Base-by-base conservation (phyloP, 30 jellyfish, hydroid and myxozoan species). In the Phacellophora camtschatica region DNA sequence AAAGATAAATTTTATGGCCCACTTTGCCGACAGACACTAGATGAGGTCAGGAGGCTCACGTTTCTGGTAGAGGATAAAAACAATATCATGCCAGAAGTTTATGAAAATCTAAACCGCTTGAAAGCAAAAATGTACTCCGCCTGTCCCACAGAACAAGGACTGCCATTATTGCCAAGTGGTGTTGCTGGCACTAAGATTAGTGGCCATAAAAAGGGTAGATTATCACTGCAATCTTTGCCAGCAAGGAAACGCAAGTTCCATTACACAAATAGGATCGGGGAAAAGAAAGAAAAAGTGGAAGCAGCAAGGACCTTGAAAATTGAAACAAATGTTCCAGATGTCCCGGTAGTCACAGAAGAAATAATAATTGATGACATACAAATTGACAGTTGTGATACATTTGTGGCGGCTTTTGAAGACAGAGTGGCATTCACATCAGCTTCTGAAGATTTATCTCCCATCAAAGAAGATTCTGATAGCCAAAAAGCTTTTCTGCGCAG, bases 11-110 rank as follows among this genome's bases (percentile, higher is more conserved):
- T 28, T 19, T 29, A 59, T 59, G 74, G 74, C 10, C 48, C 50
- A 10, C 48, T 15, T 23, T 68, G 82, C 63, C 82, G 82, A 10
- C 50, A 68, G 36, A 11, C 36, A 5, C 36, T 68, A n/a, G 61
- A 68, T 68, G 66, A 68, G 22, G 45, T 68, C 3, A 37, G 61
- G 67, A 20, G 61, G 65, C 32, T 68, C 23, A 68, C 82, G 41
- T 68, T 36, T 28, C 61, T 68, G 16, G 43, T 68, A 24, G 66
- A 68, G 67, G 82, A 68, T 23, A 42, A 48, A 23, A 12, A 31
- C 2, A 63, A 66, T 2, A 19, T 66, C 15, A 13, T 66, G 8
- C 36, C 5, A 39, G 37, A 28, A 29, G 22, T 48, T 15, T 67
- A 23, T 23, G 36, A 23, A 15, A 25, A 45, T 22, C 67, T 68